phyloP scores from a whole-genome alignment of 2,888 invertebrate species.

The Nebria salina region DNA sequence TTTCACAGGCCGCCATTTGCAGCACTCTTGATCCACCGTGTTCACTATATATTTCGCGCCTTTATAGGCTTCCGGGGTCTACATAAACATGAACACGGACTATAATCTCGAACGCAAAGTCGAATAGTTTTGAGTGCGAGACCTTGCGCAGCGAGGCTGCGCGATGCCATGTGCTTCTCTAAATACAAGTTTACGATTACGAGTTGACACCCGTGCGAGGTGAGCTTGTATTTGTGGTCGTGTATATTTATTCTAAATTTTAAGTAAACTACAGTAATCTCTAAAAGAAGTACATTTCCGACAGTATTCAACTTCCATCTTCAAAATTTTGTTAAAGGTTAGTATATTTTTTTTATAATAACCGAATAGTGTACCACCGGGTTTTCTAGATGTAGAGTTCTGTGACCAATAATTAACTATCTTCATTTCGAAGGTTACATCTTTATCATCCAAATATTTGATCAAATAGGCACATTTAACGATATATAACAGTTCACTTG shows the following conservation, averaged over 20 bases:
- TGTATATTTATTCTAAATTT: conserved; percentile 35
- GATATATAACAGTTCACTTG: background rate
- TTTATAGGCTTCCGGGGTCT: conserved; percentile 35
- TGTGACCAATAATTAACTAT: conserved; percentile 39
- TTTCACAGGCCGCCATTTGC: background rate
- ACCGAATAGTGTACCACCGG: conserved; percentile 43
- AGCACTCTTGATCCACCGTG: background rate
- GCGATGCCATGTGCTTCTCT: conserved; percentile 44
- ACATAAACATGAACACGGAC: conserved; percentile 27
- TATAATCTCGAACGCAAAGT: conserved; percentile 25
- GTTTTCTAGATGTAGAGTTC: conserved; percentile 32
- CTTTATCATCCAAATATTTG: conserved; percentile 40
- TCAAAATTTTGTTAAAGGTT: conserved; percentile 42
- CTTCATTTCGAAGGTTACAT: conserved; percentile 46
- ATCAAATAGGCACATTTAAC: conserved; percentile 11
- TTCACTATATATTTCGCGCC: conserved; percentile 31
- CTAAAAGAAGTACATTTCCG: conserved; percentile 34
- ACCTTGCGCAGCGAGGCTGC: conserved; percentile 42
- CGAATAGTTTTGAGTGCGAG: conserved; percentile 30
- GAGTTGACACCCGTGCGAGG: conserved; percentile 46
- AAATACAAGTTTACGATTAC: conserved; percentile 45
- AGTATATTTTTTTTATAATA: conserved; percentile 38
- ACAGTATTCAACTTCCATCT: conserved; percentile 26
- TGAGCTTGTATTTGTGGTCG: conserved; percentile 38
- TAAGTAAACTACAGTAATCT: conserved; percentile 35